Conservation (phyloP, 2,797 vertebrate genomes). For the Simalia tracyae region DNA sequence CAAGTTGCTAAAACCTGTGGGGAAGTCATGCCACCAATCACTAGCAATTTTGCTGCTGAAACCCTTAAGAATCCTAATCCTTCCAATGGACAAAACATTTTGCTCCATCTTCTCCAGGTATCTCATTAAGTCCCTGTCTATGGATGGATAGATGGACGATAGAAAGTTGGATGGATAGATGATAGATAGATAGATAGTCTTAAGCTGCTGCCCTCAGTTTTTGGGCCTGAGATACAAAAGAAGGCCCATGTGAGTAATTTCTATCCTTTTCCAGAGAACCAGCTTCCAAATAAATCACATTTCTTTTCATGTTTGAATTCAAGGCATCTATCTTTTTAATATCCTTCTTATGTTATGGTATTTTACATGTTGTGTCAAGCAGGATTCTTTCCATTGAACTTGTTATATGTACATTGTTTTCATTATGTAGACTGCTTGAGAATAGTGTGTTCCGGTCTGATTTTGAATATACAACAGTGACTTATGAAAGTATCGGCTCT, state of each 20-base stretch:
- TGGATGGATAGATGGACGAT: neutral
- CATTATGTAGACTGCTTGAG: constrained; percentile 94
- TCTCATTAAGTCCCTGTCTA: neutral
- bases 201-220: neutral
- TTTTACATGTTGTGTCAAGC: constrained; percentile 70
- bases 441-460: constrained; percentile 89
- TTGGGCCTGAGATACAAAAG: neutral
- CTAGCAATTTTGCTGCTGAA: neutral
- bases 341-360: constrained; percentile 73
- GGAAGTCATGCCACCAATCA: neutral
- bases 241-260: neutral
- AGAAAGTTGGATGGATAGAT: neutral
- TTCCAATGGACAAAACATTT: neutral
- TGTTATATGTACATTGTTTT: constrained; percentile 86
- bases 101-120: neutral
- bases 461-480: constrained; percentile 86
- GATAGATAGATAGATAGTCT: neutral
- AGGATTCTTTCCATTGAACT: constrained; percentile 76
- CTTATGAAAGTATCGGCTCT: constrained; percentile 82
- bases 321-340: constrained; percentile 36
- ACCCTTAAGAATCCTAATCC: neutral
- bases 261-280: constrained; percentile 31
- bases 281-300: neutral
- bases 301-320: constrained; percentile 56
- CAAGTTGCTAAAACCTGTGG: neutral